Evolutionary conservation across 2,797 vertebrate species (phyloP).

Genomic region (Etheostoma perlongum): DNA sequence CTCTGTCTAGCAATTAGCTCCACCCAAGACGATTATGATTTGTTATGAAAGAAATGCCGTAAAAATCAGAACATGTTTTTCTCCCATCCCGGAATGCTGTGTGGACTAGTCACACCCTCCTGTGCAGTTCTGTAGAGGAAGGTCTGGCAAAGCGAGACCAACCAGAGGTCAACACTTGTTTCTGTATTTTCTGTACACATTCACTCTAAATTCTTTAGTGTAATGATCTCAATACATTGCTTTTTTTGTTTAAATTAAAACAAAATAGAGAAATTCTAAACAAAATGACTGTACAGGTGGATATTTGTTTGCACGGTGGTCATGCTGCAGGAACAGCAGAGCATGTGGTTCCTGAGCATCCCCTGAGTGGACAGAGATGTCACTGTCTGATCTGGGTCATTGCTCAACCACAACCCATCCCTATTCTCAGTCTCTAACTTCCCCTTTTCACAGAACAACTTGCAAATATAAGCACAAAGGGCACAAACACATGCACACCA

Average conservation of each 20-base stretch:
- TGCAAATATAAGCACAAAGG: constrained; percentile 41
- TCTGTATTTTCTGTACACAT: neutral
- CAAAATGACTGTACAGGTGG: neutral
- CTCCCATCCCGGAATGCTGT: too few species aligned
- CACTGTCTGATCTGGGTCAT: constrained; percentile 67
- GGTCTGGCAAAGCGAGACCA: too few species aligned
- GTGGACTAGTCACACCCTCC: too few species aligned
- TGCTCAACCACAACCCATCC: constrained; percentile 54
- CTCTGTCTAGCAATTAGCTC: too few species aligned
- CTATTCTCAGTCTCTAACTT: constrained; percentile 24
- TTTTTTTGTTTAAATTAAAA: neutral
- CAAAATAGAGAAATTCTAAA: neutral
- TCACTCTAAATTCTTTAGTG: too few species aligned
- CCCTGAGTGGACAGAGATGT: constrained; percentile 59
- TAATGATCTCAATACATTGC: neutral
- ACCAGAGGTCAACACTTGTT: neutral
- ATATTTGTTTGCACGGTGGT: constrained; percentile 20
- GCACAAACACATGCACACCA: neutral
- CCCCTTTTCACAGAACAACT: constrained; percentile 17
- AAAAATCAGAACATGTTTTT: too few species aligned
- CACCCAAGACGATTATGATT: too few species aligned
- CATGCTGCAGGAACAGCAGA: constrained; percentile 54
- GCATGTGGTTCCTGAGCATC: constrained; percentile 54
- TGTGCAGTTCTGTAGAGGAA: too few species aligned
- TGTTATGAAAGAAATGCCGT: too few species aligned